Conservation (phyloP, 2,113 vertebrate species). For the Lota lota region DNA sequence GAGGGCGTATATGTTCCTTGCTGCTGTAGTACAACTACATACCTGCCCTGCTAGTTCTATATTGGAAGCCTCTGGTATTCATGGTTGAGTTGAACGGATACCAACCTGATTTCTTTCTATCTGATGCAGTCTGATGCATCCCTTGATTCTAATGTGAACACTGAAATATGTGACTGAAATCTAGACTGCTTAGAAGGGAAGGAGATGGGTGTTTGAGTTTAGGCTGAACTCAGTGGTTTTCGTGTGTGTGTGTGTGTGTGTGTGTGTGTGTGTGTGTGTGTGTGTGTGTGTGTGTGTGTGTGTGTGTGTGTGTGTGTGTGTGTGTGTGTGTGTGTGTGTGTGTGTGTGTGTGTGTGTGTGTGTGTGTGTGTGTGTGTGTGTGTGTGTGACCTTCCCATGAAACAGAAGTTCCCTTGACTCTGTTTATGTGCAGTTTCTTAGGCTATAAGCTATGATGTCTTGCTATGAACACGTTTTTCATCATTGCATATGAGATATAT, state of each 20-base stretch:
- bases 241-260: constrained; percentile 5
- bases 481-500: too few relatives aligned
- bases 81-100: neutral
- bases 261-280: neutral
- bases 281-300: too few relatives aligned
- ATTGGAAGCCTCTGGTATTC: too few relatives aligned
- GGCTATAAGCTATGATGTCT: too few relatives aligned
- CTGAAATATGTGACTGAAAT: neutral
- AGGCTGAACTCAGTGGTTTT: constrained; percentile 2
- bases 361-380: neutral
- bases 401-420: neutral
- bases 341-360: too few relatives aligned
- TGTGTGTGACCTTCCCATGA: constrained; percentile 4
- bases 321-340: neutral
- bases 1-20: too few relatives aligned
- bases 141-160: neutral
- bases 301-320: neutral
- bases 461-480: too few relatives aligned
- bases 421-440: neutral
- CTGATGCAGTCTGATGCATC: neutral
- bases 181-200: neutral
- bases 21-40: too few relatives aligned
- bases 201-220: neutral
- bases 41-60: too few relatives aligned
- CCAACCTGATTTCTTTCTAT: neutral